phyloP scores from a whole-genome alignment of 2,113 vertebrate genomes.

The Glaucidium brasilianum region DNA sequence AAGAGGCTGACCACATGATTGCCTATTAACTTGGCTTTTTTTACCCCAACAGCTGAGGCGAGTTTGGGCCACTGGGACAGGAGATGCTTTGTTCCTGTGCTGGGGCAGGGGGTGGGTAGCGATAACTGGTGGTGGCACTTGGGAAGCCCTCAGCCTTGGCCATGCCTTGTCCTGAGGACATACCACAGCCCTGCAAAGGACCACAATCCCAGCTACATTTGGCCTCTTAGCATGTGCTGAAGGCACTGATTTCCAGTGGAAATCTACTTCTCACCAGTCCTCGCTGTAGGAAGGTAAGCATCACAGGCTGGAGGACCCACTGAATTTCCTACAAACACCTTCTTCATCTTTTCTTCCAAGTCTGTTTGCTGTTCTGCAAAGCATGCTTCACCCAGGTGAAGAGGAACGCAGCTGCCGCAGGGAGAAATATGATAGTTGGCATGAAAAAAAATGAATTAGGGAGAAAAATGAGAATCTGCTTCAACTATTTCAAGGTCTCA shows the following conservation, averaged over 20 bases:
- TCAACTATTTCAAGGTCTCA: background rate
- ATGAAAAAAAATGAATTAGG: background rate
- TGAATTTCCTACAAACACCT: background rate
- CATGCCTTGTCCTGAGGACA: background rate
- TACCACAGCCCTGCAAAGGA: background rate
- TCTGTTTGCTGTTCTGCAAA: background rate
- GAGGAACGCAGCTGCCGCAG: fast-evolving
- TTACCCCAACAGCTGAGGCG: background rate
- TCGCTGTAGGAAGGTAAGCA: background rate
- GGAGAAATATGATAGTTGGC: background rate
- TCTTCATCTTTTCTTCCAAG: background rate
- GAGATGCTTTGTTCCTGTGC: background rate
- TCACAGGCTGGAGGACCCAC: background rate
- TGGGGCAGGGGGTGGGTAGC: background rate
- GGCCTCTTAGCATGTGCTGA: background rate
- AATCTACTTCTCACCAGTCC: background rate
- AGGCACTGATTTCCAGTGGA: background rate
- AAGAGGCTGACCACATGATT: background rate
- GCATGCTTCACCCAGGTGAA: background rate
- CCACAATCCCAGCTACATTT: background rate
- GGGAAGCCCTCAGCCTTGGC: background rate
- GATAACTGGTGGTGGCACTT: background rate
- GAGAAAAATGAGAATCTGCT: background rate
- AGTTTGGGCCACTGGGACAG: background rate
- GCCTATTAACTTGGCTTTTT: background rate